Evolutionary conservation across 2,113 vertebrate genomes (phyloP), one percentile per base, ranked within the genome.

Genomic region (Scomber colias): DNA sequence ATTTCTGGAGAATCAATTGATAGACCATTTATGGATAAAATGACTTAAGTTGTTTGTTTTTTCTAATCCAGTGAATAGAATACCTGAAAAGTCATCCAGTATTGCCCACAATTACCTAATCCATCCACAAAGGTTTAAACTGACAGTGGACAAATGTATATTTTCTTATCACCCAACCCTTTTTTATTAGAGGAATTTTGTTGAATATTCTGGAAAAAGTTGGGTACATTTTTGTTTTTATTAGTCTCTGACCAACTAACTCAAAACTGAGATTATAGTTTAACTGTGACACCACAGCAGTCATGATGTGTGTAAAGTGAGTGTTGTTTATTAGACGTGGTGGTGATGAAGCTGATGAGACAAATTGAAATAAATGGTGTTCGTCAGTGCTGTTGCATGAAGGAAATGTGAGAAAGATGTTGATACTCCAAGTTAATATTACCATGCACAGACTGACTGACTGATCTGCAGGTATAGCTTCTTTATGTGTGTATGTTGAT

Each of bases 321-420:
- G 15, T 27, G 24, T 27, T 27, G 24, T 27, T 27, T 27, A 27
- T 27, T 27, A 27, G 24, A 27, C 24, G 24, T 27, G 24, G 68
- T 40, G 40, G 30, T 72, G 21, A 69, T 53, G 57, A 0, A 9
- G n/a, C 56, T 53, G 65, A 78, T 62, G 45, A 78, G 44, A 66
- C 44, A 24, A 21, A 83, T 16, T 68, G 40, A 40, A 81, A 44
- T 40, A 15, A 57, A 57, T 30, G 16, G 35, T 27, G 17, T 57
- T 80, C 7, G 62, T 68, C 17, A 13, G n/a, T 3, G 4, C 11
- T 35, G 62, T 50, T 50, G 78, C 75, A 57, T 67, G 54, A 64
- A 73, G 46, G 46, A 59, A 53, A 69, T 17, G 4, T 9, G 21
- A 27, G 10, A 50, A 68, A 21, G 24, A 68, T 27, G 35, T 60